These are phyloP conservation scores for Gadopsis marmoratus DNA, from an alignment of 2,797 vertebrate species.

Conservation along the genomic window DNA sequence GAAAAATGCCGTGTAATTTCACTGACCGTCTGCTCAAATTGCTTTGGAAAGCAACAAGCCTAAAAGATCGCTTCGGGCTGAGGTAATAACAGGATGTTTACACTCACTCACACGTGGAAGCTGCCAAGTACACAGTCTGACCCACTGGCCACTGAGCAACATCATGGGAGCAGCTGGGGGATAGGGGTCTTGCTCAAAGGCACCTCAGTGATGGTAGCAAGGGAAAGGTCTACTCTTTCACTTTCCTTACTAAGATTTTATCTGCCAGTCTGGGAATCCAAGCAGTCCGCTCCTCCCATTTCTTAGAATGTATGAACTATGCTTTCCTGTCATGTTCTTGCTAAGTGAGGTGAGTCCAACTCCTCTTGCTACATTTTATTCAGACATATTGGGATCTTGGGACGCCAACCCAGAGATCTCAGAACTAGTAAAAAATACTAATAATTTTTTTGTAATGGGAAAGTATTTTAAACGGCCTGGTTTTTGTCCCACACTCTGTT, in stretches of 20 bases:
- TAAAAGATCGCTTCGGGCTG: background rate
- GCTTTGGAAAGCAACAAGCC: background rate
- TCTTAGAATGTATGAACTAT: slow-evolving; percentile 10
- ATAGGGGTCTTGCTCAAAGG: no score
- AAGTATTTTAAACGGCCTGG: no score
- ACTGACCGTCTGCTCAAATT: background rate
- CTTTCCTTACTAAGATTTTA: background rate
- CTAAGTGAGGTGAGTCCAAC: background rate
- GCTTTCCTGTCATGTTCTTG: slow-evolving; percentile 16
- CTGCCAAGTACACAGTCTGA: background rate
- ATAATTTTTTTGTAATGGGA: no score
- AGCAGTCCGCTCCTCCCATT: background rate
- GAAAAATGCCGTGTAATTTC: background rate
- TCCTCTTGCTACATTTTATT: slow-evolving; percentile 4
- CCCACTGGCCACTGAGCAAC: background rate
- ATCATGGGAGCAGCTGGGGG: background rate
- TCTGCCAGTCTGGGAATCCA: slow-evolving; percentile 10
- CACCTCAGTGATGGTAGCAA: no score
- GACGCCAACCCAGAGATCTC: slow-evolving; percentile 10
- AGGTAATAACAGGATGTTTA: slow-evolving; percentile 3
- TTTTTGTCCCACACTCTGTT: no score
- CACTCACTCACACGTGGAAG: background rate
- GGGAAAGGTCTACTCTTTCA: background rate
- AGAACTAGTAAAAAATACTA: background rate
- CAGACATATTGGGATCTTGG: slow-evolving; percentile 10